Base-by-base conservation (phyloP, 2,797 vertebrate species). In the Lutjanus argentimaculatus region DNA sequence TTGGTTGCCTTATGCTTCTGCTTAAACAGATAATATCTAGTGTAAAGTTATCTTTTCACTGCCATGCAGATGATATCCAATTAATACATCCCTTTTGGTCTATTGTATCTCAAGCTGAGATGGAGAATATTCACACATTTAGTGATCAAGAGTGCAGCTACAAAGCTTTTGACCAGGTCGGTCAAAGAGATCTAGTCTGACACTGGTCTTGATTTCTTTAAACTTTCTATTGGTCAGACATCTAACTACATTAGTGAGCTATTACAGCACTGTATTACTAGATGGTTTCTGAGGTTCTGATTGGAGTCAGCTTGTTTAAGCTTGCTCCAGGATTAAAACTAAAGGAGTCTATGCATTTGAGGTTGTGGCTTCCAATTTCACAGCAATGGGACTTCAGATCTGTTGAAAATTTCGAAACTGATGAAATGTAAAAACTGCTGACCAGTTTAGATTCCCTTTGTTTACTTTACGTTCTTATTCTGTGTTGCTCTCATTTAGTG, bases 1-100 rank as follows among this genome's bases (percentile, higher is more conserved):
- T 75, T 40, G 43, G 75, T 83, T 68, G 15, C 46, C 2, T 48
- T 77, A 45, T 22, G 11, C 14, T 65, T 48, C 21, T 0, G 19
- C 59, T 57, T 16, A 8, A 57, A 46, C 19, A 48, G 1, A 57
- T 19, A 48, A 57, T 30, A 25, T 4, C 10, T 0, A 2, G 22
- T 61, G 53, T 0, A 40, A 64, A 66, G 13, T 1, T 22, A 55
- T 7, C 2, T 42, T 55, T 22, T 58, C 17, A 45, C 15, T 52
- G 19, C 45, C 1, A 25, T 46, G 19, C n/a, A 56, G 49, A 57
- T 78, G 30, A 36, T 36, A 6, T 36, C 30, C 30, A 36, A 14
- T 46, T 48, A 1, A 15, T 22, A 2, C 2, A 7, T 15, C 40
- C 13, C 4, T 42, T 72, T 69, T 40, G 15, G 42, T 36, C 7